phyloP scores from a whole-genome alignment of 2,797 vertebrate genomes.

The Phalanger gymnotis region DNA sequence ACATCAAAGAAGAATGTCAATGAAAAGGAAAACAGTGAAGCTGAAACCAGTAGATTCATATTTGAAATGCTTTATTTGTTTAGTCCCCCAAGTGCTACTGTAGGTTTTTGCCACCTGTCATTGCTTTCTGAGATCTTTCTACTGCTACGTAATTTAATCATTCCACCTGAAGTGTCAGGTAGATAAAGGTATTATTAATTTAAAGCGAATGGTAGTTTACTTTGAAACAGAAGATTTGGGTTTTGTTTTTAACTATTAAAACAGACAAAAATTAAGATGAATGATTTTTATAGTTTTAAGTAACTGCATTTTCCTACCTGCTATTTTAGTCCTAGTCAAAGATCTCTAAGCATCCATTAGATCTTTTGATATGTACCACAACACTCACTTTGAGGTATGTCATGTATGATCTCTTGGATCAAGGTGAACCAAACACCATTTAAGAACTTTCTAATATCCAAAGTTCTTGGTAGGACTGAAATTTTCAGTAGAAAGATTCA shows the following conservation, averaged over 20 bases:
- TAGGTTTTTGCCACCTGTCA: conserved; percentile 82
- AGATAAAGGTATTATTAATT: conserved; percentile 83
- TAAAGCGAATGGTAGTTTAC: conserved; percentile 80
- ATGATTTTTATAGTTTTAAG: conserved; percentile 61
- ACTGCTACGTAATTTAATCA: conserved; percentile 84
- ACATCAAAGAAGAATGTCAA: conserved; percentile 58
- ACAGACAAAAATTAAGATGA: conserved; percentile 50
- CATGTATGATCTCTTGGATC: conserved; percentile 44
- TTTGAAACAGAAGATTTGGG: conserved; percentile 72
- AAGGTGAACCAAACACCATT: conserved; percentile 36
- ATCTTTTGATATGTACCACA: conserved; percentile 22
- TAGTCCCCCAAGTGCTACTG: conserved; percentile 69
- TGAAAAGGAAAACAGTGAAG: conserved; percentile 63
- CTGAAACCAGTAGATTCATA: conserved; percentile 70
- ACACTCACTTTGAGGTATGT: conserved; percentile 38
- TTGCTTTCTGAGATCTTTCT: conserved; percentile 79
- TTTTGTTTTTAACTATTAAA: conserved; percentile 77
- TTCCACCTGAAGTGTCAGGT: conserved; percentile 83
- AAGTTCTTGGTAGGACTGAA: not conserved
- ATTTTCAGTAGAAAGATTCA: conserved; percentile 27
- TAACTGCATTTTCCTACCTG: conserved; percentile 47
- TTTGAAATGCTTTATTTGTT: conserved; percentile 68
- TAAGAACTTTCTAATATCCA: conserved; percentile 39
- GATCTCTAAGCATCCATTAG: conserved; percentile 8
- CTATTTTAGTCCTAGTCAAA: conserved; percentile 58